Conservation (phyloP, 30 jellyfish, hydroid and myxozoan genomes). For the Cassiopea andromeda region DNA sequence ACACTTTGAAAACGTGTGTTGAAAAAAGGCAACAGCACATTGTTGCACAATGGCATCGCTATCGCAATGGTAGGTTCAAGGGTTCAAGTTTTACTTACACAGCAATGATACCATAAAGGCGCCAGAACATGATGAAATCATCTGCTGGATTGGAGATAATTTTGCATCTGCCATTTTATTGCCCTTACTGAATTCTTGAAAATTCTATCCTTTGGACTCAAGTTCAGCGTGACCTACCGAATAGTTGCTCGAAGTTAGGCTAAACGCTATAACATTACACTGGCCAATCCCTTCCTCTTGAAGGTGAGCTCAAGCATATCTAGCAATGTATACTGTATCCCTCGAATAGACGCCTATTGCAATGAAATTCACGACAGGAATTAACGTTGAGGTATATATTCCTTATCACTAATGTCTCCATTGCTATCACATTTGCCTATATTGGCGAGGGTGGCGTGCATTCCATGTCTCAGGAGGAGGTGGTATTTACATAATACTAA, state of each 20-base stretch:
- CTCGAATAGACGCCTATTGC: neutral
- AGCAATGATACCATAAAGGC: conserved; percentile 91
- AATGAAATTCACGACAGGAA: neutral
- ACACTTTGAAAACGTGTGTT: no score
- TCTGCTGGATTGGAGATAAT: conserved; percentile 91
- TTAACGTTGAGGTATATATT: neutral
- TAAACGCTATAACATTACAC: neutral
- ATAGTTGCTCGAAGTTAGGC: neutral
- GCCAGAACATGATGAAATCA: conserved; percentile 97
- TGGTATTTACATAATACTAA: neutral
- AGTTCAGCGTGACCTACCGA: neutral
- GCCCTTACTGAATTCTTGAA: no score
- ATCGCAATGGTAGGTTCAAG: neutral
- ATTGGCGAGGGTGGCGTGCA: neutral
- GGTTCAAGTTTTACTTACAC: conserved; percentile 63
- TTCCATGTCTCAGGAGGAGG: neutral
- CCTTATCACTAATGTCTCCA: neutral
- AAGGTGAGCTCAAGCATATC: neutral
- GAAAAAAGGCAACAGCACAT: no score
- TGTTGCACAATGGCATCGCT: no score
- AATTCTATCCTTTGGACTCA: neutral
- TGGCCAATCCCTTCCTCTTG: neutral
- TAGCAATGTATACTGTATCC: neutral
- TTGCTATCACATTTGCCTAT: neutral
- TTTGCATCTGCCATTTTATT: neutral